A percentile compares a stretch with the other conserved stretches of the same genome.
Evolutionary conservation across 1,140 invertebrate species (phyloP).

Genomic region (Agraylea sexmaculata): DNA sequence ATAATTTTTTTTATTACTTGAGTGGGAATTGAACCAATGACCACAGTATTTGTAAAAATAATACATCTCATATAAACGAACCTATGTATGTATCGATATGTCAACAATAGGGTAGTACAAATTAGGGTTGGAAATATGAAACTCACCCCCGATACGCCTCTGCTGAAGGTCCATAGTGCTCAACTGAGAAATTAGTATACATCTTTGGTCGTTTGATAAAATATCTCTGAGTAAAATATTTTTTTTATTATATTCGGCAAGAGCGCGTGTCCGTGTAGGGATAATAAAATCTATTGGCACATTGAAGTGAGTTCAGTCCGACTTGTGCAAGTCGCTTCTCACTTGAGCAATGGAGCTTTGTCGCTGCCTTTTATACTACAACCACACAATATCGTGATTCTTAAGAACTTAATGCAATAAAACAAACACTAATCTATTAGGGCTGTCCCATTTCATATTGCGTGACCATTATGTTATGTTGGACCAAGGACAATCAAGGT

Average conservation of each 20-base stretch:
- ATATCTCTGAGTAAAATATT: no score
- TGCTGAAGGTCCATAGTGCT: conserved; percentile 10
- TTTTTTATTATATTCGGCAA: conserved; percentile 1
- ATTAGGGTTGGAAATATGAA: not conserved
- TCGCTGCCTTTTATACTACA: conserved; percentile 3
- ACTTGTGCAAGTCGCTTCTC: conserved; percentile 20
- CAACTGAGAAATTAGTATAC: conserved; percentile 11
- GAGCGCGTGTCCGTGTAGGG: not conserved
- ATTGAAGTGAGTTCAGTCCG: conserved; percentile 20
- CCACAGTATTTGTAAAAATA: no score
- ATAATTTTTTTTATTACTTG: no score
- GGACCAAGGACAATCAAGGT: no score
- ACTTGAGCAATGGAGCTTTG: conserved; percentile 12
- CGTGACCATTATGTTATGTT: no score
- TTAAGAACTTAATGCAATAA: conserved; percentile 22
- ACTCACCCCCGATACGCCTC: conserved; percentile 10
- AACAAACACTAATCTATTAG: conserved; percentile 4
- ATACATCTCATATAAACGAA: no score
- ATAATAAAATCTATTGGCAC: not conserved
- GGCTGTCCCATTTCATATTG: no score
- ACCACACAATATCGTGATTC: conserved; percentile 14
- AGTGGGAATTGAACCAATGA: no score
- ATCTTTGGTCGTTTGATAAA: no score
- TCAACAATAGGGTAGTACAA: no score
- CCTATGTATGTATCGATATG: no score